Conservation (phyloP, 1,140 invertebrate species). For the Chymomyza costata region DNA sequence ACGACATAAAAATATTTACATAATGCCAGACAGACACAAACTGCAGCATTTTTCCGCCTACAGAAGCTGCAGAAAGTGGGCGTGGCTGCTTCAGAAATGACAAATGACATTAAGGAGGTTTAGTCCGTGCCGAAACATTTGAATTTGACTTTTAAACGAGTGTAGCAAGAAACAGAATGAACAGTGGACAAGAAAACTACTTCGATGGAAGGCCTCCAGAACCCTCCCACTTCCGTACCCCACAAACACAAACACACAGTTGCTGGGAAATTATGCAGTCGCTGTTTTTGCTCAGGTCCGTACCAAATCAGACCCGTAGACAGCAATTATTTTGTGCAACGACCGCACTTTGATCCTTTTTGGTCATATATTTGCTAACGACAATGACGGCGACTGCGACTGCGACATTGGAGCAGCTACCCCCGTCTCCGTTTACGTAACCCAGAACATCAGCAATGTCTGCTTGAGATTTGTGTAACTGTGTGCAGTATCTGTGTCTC, state of each 20-base stretch:
- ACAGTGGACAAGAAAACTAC: too few relatives aligned
- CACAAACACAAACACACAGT: conserved; percentile 19
- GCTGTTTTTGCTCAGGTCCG: too few relatives aligned
- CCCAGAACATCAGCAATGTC: too few relatives aligned
- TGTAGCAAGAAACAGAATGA: too few relatives aligned
- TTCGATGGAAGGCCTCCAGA: too few relatives aligned
- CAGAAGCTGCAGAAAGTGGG: neutral
- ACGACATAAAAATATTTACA: conserved; percentile 69
- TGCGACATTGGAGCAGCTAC: conserved; percentile 39
- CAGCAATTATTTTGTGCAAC: conserved; percentile 53
- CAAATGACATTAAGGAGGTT: conserved; percentile 68
- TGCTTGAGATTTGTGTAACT: too few relatives aligned
- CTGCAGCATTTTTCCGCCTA: conserved; percentile 18
- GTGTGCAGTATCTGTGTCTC: conserved; percentile 19
- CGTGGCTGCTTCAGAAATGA: conserved; percentile 52
- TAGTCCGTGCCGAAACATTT: conserved; percentile 38
- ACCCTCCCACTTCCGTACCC: neutral
- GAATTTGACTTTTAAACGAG: conserved; percentile 51
- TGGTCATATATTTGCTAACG: conserved; percentile 67
- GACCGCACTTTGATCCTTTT: conserved; percentile 61
- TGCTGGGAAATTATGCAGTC: conserved; percentile 32
- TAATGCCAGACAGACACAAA: conserved; percentile 58
- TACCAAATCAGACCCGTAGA: conserved; percentile 20
- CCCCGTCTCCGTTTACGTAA: neutral
- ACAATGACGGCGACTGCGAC: conserved; percentile 54